Conservation (phyloP, 2,888 invertebrate genomes). For the Heteromyza rotundicornis region DNA sequence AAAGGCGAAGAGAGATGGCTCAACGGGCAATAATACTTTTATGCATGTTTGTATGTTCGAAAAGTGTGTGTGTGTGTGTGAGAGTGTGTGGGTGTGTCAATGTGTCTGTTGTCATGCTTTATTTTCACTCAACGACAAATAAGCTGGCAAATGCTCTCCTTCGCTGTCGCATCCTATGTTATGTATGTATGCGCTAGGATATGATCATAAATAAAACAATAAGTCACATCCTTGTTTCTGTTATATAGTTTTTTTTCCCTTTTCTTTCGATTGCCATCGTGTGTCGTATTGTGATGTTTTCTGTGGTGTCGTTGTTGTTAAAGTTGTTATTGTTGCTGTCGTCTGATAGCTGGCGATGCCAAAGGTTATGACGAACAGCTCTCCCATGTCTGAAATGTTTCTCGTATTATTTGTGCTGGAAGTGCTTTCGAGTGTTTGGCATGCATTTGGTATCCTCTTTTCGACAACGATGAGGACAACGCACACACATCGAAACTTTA, state of each 20-base stretch:
- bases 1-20: not conserved
- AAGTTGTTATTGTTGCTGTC: not conserved
- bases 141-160: too few species aligned
- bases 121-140: not conserved
- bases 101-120: not conserved
- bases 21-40: not conserved
- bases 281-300: not conserved
- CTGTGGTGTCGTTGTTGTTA: conserved; percentile 1
- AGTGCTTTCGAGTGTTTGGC: not conserved
- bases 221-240: conserved; percentile 5
- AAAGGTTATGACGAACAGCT: not conserved
- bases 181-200: conserved; percentile 6
- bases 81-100: not conserved
- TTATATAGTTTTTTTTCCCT: conserved; percentile 12
- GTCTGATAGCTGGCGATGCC: conserved; percentile 6
- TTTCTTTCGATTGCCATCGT: conserved; percentile 6
- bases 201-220: conserved; percentile 4
- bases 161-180: too few species aligned
- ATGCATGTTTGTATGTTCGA: not conserved
- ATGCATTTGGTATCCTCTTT: too few species aligned
- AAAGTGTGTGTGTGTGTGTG: not conserved
- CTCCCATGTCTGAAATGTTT: not conserved
- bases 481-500: not conserved
- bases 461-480: too few species aligned
- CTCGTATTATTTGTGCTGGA: not conserved